Base-by-base conservation (phyloP, 2,113 vertebrate species). In the Phalacrocorax aristotelis region DNA sequence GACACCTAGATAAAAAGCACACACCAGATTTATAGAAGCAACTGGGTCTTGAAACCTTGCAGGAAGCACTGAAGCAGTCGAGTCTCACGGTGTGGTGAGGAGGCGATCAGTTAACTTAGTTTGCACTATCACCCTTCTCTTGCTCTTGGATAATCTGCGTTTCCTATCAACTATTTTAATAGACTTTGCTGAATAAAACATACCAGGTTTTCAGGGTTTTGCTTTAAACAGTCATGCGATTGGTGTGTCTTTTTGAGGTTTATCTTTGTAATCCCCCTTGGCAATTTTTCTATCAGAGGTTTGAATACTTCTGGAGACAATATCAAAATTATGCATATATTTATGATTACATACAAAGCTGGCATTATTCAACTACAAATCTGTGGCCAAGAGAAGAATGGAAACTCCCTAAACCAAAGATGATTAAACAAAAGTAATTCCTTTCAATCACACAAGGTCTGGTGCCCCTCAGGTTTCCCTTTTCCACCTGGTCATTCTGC, bases 381-480 rank as follows among this genome's bases (percentile, higher is more conserved):
- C 64, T 48, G 38, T 44, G 95, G 95, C 79, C 88, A 94, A 89
- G 51, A 69, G 48, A 88, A 83, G 70, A 86, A 80, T 48, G 79
- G 88, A 96, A 97, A 89, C 42, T 87, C 83, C 75, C 70, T 88
- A 54, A 94, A 90, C 52, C 68, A 82, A 87, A 84, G 40, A 26
- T 72, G 11, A 84, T 68, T 76, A 27, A 23, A 29, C 86, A 90
- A 60, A 64, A 30, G 10, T 36, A 32, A 34, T 52, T 72, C n/a
- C 11, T 40, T 90, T 86, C 7, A 2, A 23, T 90, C 49, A 48
- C 52, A 76, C 1, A 4, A 48, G 23, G 55, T 54, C 49, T 86
- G 30, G 11, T 54, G 29, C 20, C 32, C 68, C 55, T 72, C 36
- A n/a, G 15, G 25, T 49, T 52, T 49, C 15, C 65, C 12, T 86